phyloP scores from a whole-genome alignment of 1,140 invertebrate genomes.

The Drosophila setifemur region DNA sequence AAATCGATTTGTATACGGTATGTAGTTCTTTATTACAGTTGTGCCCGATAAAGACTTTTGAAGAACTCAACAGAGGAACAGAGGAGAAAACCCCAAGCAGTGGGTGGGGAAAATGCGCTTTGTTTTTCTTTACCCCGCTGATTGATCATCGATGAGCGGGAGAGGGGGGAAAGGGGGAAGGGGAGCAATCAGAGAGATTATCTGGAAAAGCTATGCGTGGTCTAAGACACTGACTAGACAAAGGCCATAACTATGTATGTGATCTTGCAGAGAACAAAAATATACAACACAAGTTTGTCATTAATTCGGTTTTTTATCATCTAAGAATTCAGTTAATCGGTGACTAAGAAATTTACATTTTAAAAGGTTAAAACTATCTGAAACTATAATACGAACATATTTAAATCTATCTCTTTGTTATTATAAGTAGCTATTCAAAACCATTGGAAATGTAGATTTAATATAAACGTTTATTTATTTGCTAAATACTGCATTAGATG shows the following conservation, averaged over 20 bases:
- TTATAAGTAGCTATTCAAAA: too few relatives aligned
- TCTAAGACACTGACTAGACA: slow-evolving; percentile 24
- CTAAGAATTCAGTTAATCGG: too few relatives aligned
- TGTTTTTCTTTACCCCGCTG: slow-evolving; percentile 14
- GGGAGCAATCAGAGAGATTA: slow-evolving; percentile 15
- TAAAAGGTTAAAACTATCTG: too few relatives aligned
- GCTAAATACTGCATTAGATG: too few relatives aligned
- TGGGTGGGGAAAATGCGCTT: slow-evolving; percentile 28
- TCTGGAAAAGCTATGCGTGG: slow-evolving; percentile 5
- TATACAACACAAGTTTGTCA: too few relatives aligned
- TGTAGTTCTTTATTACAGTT: slow-evolving; percentile 52
- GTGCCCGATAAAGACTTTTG: slow-evolving; percentile 32
- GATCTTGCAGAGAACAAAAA: neutral
- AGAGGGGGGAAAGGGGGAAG: neutral
- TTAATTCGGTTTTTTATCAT: neutral
- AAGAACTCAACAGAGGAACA: slow-evolving; percentile 11
- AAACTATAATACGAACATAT: too few relatives aligned
- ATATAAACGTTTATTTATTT: too few relatives aligned
- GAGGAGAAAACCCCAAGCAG: slow-evolving; percentile 2
- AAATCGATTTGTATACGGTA: slow-evolving; percentile 72
- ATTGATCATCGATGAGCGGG: slow-evolving; percentile 18
- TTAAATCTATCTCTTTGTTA: too few relatives aligned
- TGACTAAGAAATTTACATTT: too few relatives aligned
- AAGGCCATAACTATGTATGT: slow-evolving; percentile 5
- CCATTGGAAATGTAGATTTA: too few relatives aligned